A percentile compares a stretch with the other conserved stretches of the same genome.
phyloP scores from a whole-genome alignment of 2,797 vertebrate genomes.

The Synaphobranchus kaupii region DNA sequence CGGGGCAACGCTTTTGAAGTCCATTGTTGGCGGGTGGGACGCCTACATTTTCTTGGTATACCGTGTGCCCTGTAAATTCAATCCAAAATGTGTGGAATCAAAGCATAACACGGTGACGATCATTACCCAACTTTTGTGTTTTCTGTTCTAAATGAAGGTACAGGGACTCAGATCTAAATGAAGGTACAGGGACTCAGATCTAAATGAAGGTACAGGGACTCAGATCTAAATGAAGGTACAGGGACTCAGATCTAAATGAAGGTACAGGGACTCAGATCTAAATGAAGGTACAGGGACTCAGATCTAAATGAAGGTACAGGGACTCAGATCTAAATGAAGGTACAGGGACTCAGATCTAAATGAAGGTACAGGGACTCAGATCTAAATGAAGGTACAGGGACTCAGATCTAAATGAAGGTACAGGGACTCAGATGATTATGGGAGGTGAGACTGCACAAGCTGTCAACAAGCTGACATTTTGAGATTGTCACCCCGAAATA shows the following conservation, averaged over 20 bases:
- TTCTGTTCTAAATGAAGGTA: neutral
- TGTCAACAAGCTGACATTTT: neutral
- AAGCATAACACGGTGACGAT: neutral
- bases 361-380: no score
- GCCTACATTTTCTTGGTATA: neutral
- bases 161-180: no score
- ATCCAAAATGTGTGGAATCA: neutral
- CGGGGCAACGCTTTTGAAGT: neutral
- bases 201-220: no score
- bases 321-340: neutral
- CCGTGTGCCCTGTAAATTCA: neutral
- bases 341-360: no score
- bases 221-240: no score
- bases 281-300: no score
- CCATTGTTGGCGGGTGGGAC: neutral
- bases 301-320: neutral
- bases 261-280: no score
- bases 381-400: neutral
- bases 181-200: no score
- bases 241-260: no score
- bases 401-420: neutral
- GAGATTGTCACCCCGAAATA: neutral
- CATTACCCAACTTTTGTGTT: neutral
- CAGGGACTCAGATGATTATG: no score
- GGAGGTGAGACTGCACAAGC: neutral